Conservation (phyloP, 2,888 invertebrate species). For the Microctonus brassicae region DNA sequence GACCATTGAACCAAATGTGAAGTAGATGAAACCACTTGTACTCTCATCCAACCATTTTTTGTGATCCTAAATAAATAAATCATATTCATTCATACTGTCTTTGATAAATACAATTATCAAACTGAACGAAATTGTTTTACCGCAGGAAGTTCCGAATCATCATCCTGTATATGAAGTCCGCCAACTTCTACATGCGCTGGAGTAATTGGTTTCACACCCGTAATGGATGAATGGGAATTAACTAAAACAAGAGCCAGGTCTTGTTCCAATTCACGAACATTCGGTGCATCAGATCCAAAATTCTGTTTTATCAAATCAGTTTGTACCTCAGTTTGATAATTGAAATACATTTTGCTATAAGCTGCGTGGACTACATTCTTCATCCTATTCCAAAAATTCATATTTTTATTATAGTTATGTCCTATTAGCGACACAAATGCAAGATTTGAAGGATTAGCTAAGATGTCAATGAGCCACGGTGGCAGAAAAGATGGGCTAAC, state of each 20-base stretch:
- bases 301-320: conserved; percentile 48
- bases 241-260: conserved; percentile 70
- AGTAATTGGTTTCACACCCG: conserved; percentile 68
- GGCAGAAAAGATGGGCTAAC: conserved; percentile 51
- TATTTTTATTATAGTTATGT: conserved; percentile 36
- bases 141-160: conserved; percentile 45
- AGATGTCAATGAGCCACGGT: conserved; percentile 54
- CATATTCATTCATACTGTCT: no score
- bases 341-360: conserved; percentile 45
- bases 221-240: conserved; percentile 71
- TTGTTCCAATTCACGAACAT: conserved; percentile 56
- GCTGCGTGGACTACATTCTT: conserved; percentile 48
- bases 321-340: conserved; percentile 44
- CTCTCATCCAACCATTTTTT: conserved; percentile 55
- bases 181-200: conserved; percentile 72
- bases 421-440: conserved; percentile 53
- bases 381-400: conserved; percentile 56
- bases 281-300: conserved; percentile 41
- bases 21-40: conserved; percentile 54
- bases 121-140: conserved; percentile 43
- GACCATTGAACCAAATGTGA: conserved; percentile 58
- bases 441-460: conserved; percentile 56
- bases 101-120: not conserved
- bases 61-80: no score
- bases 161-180: conserved; percentile 71